Evolutionary conservation across 1,140 invertebrate species (phyloP), one percentile per base, ranked within the genome.

Genomic region (Bombus balteatus): DNA sequence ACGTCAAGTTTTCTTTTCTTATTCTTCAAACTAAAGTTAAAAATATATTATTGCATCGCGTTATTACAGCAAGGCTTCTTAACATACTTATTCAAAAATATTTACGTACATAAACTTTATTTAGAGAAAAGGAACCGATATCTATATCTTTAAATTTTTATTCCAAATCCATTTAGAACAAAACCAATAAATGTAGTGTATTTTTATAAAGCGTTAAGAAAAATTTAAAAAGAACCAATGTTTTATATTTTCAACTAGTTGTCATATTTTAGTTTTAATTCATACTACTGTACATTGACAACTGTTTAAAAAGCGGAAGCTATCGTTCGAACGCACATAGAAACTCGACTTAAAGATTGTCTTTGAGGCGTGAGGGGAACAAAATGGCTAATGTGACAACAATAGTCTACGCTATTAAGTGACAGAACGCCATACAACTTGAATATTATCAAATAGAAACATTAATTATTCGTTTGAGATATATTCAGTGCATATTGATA

Each of bases 331-430:
- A 75, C 25, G 10, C 6, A 25, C 22, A 59, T 85, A 25, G 47
- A 85, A 80, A 80, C 25, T 22, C 32, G 12, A 10, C 76, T 65
- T 85, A 32, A 85, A 2, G 22, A 47, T 57, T 10, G 5, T 1
- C 13, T 25, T 18, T 25, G 41, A 43, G 81, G 28, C 62, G 81
- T 83, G 59, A 43, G 25, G 3, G 2, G 15, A 81, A 39, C n/a
- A 85, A 85, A 81, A 85, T 85, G 78, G 83, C 57, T 66, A 43
- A n/a, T 25, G 41, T 28, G 6, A 47, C 32, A 62, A 39, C 34
- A 4, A 74, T 12, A 34, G n/a, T 81, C 22, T 3, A 1, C 12
- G 28, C 22, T 74, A 39, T 74, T 25, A 57, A 85, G 70, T 74
- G 78, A 85, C n/a, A 73, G 34, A 66, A 10, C 25, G 39, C n/a